Percentiles rank a stretch among this genome's conserved stretches.
These are phyloP conservation scores for Pangasius mekongensis DNA, from an alignment of 2,797 vertebrate genomes.

Conservation along the genomic window DNA sequence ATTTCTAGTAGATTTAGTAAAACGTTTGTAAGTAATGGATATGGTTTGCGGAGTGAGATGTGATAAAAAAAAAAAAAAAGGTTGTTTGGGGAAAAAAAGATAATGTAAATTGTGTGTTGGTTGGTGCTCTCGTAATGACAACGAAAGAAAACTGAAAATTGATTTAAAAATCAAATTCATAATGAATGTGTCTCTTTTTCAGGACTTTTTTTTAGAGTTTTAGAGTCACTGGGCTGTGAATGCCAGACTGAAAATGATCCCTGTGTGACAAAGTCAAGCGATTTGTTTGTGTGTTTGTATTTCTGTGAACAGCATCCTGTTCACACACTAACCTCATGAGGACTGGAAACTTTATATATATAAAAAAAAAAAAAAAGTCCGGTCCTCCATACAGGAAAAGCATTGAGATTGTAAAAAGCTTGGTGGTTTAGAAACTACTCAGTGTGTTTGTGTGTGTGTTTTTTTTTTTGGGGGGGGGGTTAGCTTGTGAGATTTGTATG, in stretches of 20 bases:
- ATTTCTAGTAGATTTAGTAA: neutral
- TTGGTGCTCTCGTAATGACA: neutral
- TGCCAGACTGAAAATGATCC: neutral
- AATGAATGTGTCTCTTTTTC: neutral
- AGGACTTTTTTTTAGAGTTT: neutral
- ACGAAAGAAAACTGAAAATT: neutral
- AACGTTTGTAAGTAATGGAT: neutral
- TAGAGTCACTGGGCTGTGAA: neutral
- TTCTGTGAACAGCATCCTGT: neutral
- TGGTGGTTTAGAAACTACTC: neutral
- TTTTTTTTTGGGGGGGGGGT: neutral
- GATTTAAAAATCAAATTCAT: neutral
- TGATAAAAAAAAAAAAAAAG: neutral
- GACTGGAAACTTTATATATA: neutral
- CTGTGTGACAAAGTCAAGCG: neutral
- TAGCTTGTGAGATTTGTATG: neutral
- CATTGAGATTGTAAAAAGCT: neutral
- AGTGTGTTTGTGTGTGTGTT: neutral
- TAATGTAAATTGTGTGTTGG: neutral
- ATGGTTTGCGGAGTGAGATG: neutral
- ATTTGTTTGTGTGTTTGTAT: neutral
- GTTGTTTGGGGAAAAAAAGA: neutral
- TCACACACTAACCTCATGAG: conserved; percentile 2
- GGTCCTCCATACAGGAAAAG: neutral
- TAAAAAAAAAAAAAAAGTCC: neutral